Evolutionary conservation across 2,888 invertebrate species (phyloP).

Genomic region (Myathropa florea): DNA sequence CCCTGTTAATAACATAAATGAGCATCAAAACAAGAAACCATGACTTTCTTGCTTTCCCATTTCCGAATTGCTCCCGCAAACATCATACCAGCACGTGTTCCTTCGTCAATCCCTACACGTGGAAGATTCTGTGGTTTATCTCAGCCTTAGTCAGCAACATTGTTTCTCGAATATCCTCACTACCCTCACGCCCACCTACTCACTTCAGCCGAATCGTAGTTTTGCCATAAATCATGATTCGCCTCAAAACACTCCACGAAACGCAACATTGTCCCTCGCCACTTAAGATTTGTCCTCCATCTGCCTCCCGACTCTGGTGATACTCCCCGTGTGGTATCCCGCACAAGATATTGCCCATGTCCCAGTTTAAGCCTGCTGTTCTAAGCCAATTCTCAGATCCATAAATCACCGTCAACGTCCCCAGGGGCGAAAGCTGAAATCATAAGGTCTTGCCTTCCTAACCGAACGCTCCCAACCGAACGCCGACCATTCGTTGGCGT

Average conservation of each 20-base stretch:
- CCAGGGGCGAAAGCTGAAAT: constrained; percentile 1
- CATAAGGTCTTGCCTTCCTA: neutral
- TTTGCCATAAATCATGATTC: neutral
- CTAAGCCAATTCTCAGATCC: neutral
- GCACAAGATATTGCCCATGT: neutral
- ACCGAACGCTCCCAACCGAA: no score
- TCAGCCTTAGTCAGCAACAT: neutral
- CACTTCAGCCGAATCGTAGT: neutral
- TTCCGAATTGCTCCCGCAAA: no score
- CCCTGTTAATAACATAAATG: no score
- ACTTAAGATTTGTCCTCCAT: neutral
- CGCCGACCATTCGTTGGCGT: no score
- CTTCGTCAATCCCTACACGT: neutral
- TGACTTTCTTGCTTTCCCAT: neutral
- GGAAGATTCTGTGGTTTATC: neutral
- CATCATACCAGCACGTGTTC: neutral
- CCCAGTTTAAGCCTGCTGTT: neutral
- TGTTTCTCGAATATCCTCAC: neutral
- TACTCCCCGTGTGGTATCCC: neutral
- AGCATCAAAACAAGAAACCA: no score
- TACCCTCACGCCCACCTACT: neutral
- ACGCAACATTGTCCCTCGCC: neutral
- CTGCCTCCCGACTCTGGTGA: neutral
- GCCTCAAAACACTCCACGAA: neutral
- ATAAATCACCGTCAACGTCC: constrained; percentile 10